These are phyloP conservation scores for Amphipyra tragopoginis DNA, from an alignment of 2,888 invertebrate genomes.

Conservation along the genomic window DNA sequence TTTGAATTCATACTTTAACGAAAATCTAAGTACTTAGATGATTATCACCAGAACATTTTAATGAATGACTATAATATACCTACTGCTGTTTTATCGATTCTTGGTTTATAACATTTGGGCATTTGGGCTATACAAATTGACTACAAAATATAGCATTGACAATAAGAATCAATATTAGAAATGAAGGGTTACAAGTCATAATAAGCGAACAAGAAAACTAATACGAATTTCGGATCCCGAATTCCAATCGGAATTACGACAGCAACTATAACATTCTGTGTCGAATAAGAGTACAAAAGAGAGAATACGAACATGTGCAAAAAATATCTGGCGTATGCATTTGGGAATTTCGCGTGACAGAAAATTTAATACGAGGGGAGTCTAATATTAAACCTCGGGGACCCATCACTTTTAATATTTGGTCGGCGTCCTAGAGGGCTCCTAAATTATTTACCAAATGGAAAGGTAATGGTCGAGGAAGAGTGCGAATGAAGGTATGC, in stretches of 20 bases:
- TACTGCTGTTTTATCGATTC: neutral
- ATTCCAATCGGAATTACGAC: constrained; percentile 74
- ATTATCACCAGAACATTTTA: too few relatives aligned
- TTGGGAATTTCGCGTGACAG: constrained; percentile 90
- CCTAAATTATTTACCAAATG: constrained; percentile 90
- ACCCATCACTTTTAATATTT: constrained; percentile 90
- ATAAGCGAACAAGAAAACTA: constrained; percentile 48
- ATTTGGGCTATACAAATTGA: constrained; percentile 13
- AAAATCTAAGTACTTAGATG: too few relatives aligned
- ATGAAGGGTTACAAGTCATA: constrained; percentile 44
- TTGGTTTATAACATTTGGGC: neutral
- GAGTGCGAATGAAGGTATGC: constrained; percentile 88
- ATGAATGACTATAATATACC: neutral
- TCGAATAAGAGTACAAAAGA: constrained; percentile 86
- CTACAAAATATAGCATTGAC: constrained; percentile 15
- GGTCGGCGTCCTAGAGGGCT: constrained; percentile 87
- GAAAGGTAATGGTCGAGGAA: constrained; percentile 89
- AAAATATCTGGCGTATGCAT: constrained; percentile 89
- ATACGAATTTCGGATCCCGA: constrained; percentile 67
- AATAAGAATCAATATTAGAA: constrained; percentile 24
- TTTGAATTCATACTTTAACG: too few relatives aligned
- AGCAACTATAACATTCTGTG: constrained; percentile 85
- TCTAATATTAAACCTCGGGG: constrained; percentile 89
- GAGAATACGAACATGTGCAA: constrained; percentile 89
- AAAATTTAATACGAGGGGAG: constrained; percentile 90